Percentiles rank a stretch among this genome's conserved stretches.
Conservation (phyloP, 2,888 invertebrate genomes). For the Coelopa pilipes region DNA sequence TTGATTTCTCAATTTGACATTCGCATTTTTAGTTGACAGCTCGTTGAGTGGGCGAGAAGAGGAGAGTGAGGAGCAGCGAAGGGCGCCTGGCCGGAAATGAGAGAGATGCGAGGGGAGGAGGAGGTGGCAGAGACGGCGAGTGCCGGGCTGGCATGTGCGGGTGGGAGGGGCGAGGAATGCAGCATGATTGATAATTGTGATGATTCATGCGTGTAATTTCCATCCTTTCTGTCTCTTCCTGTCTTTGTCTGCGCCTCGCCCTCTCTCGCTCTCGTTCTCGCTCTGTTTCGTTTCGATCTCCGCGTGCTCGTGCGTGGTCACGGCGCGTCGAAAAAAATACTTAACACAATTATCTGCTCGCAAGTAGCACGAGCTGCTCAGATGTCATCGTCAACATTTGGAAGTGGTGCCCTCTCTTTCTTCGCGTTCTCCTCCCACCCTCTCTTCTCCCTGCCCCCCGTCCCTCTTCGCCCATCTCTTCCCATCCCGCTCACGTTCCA, state of each 20-base stretch:
- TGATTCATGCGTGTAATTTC: slow-evolving; percentile 57
- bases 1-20: slow-evolving; percentile 15
- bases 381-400: neutral
- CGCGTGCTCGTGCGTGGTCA: neutral
- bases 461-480: no score
- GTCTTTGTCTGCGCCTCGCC: no score
- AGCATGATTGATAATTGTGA: slow-evolving; percentile 59
- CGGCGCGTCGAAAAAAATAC: neutral
- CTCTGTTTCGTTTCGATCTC: no score
- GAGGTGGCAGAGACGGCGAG: no score
- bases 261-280: no score
- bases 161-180: neutral
- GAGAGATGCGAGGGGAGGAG: no score
- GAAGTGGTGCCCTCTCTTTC: neutral
- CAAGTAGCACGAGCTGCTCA: neutral
- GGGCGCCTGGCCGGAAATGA: no score
- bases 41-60: neutral
- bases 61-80: neutral
- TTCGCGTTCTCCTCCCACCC: no score
- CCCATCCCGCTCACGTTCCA: no score
- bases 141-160: no score
- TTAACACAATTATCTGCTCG: slow-evolving; percentile 9
- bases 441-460: no score
- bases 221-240: neutral
- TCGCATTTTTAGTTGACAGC: slow-evolving; percentile 11